Evolutionary conservation across 2,888 invertebrate species (phyloP), one percentile per base, ranked within the genome.

Genomic region (Anticlea derivata): DNA sequence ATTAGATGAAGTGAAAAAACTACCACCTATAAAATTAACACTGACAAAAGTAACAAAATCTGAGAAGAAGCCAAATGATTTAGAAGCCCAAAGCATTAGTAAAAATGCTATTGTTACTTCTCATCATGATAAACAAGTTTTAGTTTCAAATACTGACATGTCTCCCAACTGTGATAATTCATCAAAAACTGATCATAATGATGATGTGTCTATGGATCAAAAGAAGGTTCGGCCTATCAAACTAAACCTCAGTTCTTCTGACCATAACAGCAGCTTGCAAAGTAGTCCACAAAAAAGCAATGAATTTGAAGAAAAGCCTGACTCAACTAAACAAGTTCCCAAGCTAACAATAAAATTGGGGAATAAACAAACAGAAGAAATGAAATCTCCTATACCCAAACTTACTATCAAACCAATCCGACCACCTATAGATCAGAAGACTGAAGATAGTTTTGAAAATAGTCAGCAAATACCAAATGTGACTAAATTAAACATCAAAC

Each of bases 291-390:
- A 57, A 61, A 66, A 65, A 63, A 63, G 55, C 54, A 63, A 55
- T 59, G 49, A 50, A 20, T 30, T 29, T 58, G 60, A 71, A 46
- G 69, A 72, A 45, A 71, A 76, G 34, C 50, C 63, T 34, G 83
- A 80, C 27, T 60, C 68, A 44, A 61, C 64, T 37, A 90, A 86
- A 74, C 85, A 84, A 58, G 82, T 92, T 40, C 91, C 92, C 27
- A 92, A 92, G 75, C 68, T 92, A 55, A 91, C 92, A 38, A 91
- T 92, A 26, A 91, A 91, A 75, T 66, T 91, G 50, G 68, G 78
- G 26, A 78, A 69, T 58, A 91, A 83, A 68, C 79, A 77, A 60
- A 31, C 68, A 22, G 87, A 88, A 41, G 89, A 89, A 70, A 64
- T 70, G 6, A 88, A 86, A 66, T 75, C 81, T 37, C 78, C 83